Evolutionary conservation across 1,140 invertebrate species (phyloP), one percentile per base, ranked within the genome.

Genomic region (Hyles euphorbiae): DNA sequence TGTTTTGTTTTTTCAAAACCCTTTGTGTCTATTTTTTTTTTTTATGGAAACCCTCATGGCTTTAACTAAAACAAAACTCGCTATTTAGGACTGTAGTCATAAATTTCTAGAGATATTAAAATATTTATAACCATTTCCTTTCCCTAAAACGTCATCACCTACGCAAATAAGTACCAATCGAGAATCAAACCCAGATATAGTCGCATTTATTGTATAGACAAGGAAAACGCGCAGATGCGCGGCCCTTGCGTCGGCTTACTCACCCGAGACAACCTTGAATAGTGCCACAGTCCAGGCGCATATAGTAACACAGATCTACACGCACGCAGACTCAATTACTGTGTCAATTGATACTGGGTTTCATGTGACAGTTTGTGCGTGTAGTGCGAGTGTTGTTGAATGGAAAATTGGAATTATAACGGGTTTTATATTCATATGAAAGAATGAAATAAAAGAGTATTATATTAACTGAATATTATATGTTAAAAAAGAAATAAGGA

Each of bases 161-260:
- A 40, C 5, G 5, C 8, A 5, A 1, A 40, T 22, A 22, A 22
- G 22, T 22, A 40, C 36, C 4, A 40, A 40, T 5, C 36, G 36
- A 40, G 36, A 40, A 5, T 40, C 36, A 8, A 40, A 40, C 36
- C 36, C 36, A 1, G 36, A 40, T 8, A 40, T 8, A 5, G 36
- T 40, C 4, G 36, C 36, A 5, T 40, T 40, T 5, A 5, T 40
- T 40, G 36, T 40, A 8, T 22, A 40, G 36, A 40, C 45, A 48
- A 59, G 61, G 56, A 63, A 63, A 63, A 63, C 52, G 36, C 53
- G 52, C 46, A 52, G 49, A 9, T 0, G 10, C n/a, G 45, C 45
- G 57, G 51, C 51, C 61, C 52, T 53, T 33, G 50, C n/a, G 48
- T 32, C 7, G 7, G 11, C 50, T 51, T 33, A 51, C 40, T 55